Evolutionary conservation across 2,113 vertebrate species (phyloP), one percentile per base, ranked within the genome.

Genomic region (Balaeniceps rex): DNA sequence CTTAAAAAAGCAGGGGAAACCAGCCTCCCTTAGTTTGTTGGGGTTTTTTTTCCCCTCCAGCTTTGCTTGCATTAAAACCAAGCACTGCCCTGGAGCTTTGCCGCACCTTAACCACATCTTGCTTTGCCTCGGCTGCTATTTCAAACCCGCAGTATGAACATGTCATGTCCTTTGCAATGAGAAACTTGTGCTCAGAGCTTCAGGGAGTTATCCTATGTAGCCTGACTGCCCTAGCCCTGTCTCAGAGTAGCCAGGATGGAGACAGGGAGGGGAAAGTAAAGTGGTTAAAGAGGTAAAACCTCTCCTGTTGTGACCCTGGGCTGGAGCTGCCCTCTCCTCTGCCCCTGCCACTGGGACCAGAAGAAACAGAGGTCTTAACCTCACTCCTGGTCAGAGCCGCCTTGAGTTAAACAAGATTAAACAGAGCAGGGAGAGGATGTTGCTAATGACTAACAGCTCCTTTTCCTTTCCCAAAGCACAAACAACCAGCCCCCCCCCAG

Each of bases 121-220:
- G 1, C 86, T 64, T 22, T 29, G 75, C 58, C 87, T 77, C 5
- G 0, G 52, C 64, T 76, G 90, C 87, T 77, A 1, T 19, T 72
- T 57, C 82, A 66, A 17, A 14, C 42, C 46, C 14, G 0, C 0
- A 0, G 18, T 16, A 26, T 1, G 24, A 44, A 4, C 28, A 3
- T 6, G 2, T 80, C 29, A 1, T 2, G 10, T 28, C 54, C 70
- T 84, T 36, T 12, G 54, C 66, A 25, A 1, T 4, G 58, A 85
- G 52, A 38, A 17, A n/a, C 1, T 3, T 12, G 60, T 10, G 9
- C 72, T 85, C 52, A 16, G 29, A 16, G 42, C 2, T 5, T 42
- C 25, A 4, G 66, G 4, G 26, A 6, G 25, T 11, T 16, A 10
- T 34, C 52, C 60, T 5, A 0, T 2, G 34, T 1, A 13, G 38